Evolutionary conservation across 2,797 vertebrate genomes (phyloP), one percentile per base, ranked within the genome.

Genomic region (Australoheros facetus): DNA sequence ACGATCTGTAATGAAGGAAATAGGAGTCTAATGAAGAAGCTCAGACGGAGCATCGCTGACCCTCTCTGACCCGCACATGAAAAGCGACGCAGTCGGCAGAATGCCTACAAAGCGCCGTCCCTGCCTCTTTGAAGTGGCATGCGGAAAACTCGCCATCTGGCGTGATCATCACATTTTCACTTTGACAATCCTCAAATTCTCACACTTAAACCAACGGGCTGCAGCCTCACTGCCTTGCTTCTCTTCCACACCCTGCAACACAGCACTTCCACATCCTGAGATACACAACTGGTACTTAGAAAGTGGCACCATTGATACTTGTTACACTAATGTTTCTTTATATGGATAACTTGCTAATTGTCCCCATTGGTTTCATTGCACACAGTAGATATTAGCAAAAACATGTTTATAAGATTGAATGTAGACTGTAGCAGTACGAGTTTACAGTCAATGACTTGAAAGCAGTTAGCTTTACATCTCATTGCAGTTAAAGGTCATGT

Each of bases 71-170:
- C 92, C 11, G 16, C 83, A 92, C 88, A 93, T 91, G 89, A 93
- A 93, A 92, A 82, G 89, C 78, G 73, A 88, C 58, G 87, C 89
- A 79, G 75, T 87, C 86, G 79, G 89, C 88, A 92, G 90, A 89
- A 91, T 86, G 92, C 81, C 88, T 93, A 92, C 92, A 93, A 93
- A 94, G 92, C 82, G 1, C 11, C 71, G 54, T 85, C 84, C 81
- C 89, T 60, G 83, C 75, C 77, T 79, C 91, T 94, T 94, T 94
- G 92, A 93, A 93, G 91, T 83, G 87, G 83, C 81, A 62, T 57
- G 57, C 21, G 71, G 88, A 89, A 90, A 89, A 91, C 82, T 89
- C 57, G 59, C 91, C 92, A 94, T 93, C 92, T 93, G 93, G 90
- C 56, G 54, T 23, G 32, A 90, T 89, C 86, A 77, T 88, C 88